Conservation (phyloP, 2,113 vertebrate species). For the Saccopteryx leptura region DNA sequence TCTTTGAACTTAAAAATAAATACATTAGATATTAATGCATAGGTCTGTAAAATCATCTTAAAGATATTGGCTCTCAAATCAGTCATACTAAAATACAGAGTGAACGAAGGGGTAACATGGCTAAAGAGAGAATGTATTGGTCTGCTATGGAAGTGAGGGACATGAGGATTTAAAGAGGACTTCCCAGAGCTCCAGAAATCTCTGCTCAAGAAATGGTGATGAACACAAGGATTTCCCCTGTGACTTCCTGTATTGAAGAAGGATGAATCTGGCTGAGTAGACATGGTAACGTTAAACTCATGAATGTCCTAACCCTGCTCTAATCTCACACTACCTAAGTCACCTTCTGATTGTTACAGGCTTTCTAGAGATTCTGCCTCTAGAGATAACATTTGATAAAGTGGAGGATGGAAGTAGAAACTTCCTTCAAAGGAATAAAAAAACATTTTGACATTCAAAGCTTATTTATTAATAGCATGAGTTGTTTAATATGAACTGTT, state of each 20-base stretch:
- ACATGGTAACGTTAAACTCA: background rate
- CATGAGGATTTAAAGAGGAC: background rate
- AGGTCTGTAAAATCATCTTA: background rate
- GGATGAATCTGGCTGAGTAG: background rate
- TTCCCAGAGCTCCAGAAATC: background rate
- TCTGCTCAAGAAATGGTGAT: background rate
- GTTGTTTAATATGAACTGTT: background rate
- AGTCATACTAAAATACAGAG: background rate
- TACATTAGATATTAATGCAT: background rate
- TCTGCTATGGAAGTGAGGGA: background rate
- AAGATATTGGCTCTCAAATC: background rate
- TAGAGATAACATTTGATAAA: background rate
- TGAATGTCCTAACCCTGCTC: background rate
- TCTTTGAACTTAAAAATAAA: conserved; percentile 14
- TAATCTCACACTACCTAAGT: background rate
- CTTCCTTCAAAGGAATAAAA: background rate
- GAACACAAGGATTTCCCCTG: background rate
- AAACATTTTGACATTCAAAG: background rate
- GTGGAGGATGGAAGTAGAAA: background rate
- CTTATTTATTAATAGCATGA: background rate
- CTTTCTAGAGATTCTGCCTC: background rate
- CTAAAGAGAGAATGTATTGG: background rate
- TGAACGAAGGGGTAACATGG: background rate
- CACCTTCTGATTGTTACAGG: background rate
- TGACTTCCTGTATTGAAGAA: background rate